Evolutionary conservation across 2,797 vertebrate genomes (phyloP), one percentile per base, ranked within the genome.

Genomic region (Cossypha niveicapilla): DNA sequence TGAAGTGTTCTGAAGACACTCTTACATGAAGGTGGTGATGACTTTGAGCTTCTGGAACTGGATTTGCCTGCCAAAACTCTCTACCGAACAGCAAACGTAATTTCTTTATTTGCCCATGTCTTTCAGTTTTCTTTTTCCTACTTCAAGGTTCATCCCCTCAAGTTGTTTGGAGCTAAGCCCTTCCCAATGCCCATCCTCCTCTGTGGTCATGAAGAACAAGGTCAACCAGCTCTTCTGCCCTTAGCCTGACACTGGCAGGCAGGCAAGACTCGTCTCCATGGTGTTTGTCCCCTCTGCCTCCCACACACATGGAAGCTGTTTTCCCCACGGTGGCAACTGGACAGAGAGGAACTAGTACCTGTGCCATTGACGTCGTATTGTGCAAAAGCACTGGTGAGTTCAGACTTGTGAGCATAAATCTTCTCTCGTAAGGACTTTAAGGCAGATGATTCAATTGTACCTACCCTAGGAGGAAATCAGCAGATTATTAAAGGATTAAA

Each of bases 351-450:
- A 15, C 18, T 2, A 27, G 93, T 97, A 99, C 99, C 99, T 86
- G 98, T 98, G 92, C 96, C 93, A 13, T 93, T 96, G 35, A 45
- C 37, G 93, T 99, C 99, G 5, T 97, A 97, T 76, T 98, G 96
- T 90, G 97, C 97, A 96, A 99, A 99, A 84, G 98, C 98, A n/a
- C 67, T 84, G 79, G 97, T 98, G 60, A 99, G 98, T 86, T 99
- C 98, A 32, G 98, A 98, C 94, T 98, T 99, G 94, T 98, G 98
- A 51, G 98, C 93, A 88, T 98, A 99, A 73, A 99, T 97, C 97
- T 98, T 99, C 96, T 99, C 99, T 95, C 98, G 98, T 90, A 99
- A 96, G 70, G 98, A 98, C 80, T 95, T 98, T 13, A 99, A 97
- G 90, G 99, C 99, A 48, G 98, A 98, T 45, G 97, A 97, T 97